A percentile compares a stretch with the other conserved stretches of the same genome.
Evolutionary conservation across 2,113 vertebrate species (phyloP).

Genomic region (Mus spicilegus): DNA sequence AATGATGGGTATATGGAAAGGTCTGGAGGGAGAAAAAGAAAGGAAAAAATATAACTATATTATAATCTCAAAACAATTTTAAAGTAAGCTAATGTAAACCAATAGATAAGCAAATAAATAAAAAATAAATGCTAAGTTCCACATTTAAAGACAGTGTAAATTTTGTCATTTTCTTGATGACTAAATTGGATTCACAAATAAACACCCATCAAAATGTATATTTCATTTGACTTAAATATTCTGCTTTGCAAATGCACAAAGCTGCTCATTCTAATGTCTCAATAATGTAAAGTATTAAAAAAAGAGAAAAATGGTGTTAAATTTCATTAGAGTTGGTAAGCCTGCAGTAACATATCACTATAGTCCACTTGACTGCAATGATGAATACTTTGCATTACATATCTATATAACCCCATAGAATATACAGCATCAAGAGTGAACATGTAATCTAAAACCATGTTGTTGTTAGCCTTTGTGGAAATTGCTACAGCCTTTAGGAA

Average conservation of each 20-base stretch:
- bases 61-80: not conserved
- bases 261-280: not conserved
- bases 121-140: not conserved
- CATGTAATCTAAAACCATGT: not conserved
- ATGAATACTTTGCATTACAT: too few relatives aligned
- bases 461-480: not conserved
- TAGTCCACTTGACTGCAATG: not conserved
- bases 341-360: not conserved
- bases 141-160: not conserved
- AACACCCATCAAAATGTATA: not conserved
- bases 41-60: not conserved
- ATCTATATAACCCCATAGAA: not conserved
- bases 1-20: not conserved
- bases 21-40: not conserved
- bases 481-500: not conserved
- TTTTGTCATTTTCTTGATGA: not conserved
- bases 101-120: not conserved
- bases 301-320: not conserved
- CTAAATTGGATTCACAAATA: not conserved
- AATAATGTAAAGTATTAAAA: not conserved
- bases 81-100: not conserved
- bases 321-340: not conserved
- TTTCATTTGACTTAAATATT: conserved; percentile 15
- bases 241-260: not conserved
- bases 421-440: not conserved